Conservation (phyloP, 2,888 invertebrate genomes). For the Nematopogon swammerdamellus region DNA sequence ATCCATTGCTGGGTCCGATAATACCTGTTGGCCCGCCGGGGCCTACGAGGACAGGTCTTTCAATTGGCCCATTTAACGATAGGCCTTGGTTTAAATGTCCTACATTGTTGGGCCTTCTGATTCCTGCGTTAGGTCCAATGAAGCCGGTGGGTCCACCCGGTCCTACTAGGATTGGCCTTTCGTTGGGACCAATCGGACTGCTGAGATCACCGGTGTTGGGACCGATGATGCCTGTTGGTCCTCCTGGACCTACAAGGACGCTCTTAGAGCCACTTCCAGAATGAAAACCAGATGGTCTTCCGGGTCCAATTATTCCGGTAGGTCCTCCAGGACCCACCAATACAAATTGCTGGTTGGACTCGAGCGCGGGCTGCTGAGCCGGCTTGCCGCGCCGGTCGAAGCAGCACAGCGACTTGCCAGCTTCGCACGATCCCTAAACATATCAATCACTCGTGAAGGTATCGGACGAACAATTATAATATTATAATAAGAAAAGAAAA, state of each 20-base stretch:
- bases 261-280: slow-evolving; percentile 25
- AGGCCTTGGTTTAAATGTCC: not conserved
- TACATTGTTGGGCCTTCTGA: not conserved
- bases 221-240: slow-evolving; percentile 14
- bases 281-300: slow-evolving; percentile 19
- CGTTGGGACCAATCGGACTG: no score
- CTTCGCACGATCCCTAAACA: slow-evolving; percentile 48
- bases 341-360: slow-evolving; percentile 4
- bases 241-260: slow-evolving; percentile 32
- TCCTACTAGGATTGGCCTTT: slow-evolving; percentile 7
- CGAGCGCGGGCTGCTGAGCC: not conserved
- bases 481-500: no score
- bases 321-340: slow-evolving; percentile 18
- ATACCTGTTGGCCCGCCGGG: slow-evolving; percentile 50
- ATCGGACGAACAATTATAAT: no score
- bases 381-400: slow-evolving; percentile 22
- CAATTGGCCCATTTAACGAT: slow-evolving; percentile 10
- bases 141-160: slow-evolving; percentile 16
- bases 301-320: slow-evolving; percentile 18
- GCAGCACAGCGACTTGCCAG: slow-evolving; percentile 55
- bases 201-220: no score
- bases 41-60: slow-evolving; percentile 28
- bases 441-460: not conserved
- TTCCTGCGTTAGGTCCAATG: slow-evolving; percentile 1
- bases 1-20: slow-evolving; percentile 20